These are phyloP conservation scores for Microchrysa polita DNA, from an alignment of 2,888 invertebrate species.

Conservation along the genomic window DNA sequence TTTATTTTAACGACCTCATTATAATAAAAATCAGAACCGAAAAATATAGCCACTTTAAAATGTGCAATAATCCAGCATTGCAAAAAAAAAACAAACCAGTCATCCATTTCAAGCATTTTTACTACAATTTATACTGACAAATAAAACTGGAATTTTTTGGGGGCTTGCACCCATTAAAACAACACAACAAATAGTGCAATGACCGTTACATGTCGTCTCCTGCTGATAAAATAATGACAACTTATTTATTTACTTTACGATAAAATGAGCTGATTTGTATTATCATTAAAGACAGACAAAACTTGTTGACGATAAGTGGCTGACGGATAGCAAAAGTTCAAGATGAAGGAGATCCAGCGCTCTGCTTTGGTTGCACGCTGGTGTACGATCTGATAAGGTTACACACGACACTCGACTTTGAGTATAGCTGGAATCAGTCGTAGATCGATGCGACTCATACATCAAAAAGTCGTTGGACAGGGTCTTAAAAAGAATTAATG, in stretches of 20 bases:
- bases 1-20: too few species aligned
- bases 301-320: too few species aligned
- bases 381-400: too few species aligned
- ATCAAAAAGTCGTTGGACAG: neutral
- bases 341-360: neutral
- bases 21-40: too few species aligned
- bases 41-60: too few species aligned
- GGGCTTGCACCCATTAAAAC: constrained; percentile 16
- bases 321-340: neutral
- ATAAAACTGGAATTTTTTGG: constrained; percentile 16
- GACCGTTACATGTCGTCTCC: neutral
- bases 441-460: neutral
- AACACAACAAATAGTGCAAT: constrained; percentile 23
- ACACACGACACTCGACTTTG: too few species aligned
- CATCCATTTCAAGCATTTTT: constrained; percentile 16
- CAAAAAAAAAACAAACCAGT: neutral
- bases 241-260: constrained; percentile 6
- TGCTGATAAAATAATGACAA: constrained; percentile 21
- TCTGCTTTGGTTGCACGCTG: neutral
- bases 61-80: neutral
- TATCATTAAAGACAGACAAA: too few species aligned
- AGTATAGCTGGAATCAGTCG: too few species aligned
- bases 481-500: constrained; percentile 6
- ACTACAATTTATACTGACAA: neutral
- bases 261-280: too few species aligned